Base-by-base conservation (phyloP, 2,797 vertebrate species). In the Varecia variegata region DNA sequence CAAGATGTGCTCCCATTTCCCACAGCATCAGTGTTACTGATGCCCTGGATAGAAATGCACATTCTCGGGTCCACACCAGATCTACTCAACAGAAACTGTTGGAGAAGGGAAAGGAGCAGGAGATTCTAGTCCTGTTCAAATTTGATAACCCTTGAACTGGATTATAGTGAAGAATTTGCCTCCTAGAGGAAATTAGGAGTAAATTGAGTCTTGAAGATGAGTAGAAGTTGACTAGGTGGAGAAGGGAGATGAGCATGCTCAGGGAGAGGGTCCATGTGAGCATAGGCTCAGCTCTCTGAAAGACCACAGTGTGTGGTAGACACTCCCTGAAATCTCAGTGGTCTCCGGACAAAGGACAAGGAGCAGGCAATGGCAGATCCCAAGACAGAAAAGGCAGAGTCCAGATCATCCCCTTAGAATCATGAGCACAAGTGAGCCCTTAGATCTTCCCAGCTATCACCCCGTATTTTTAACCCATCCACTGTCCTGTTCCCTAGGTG, bases 291-390 rank as follows among this genome's bases (percentile, higher is more conserved):
- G 32, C 10, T n/a, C 0, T 30, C 45, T 70, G 7, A 38, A 45
- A 40, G 7, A 23, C 14, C 0, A 30, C 2, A 27, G 25, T 21
- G 2, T 80, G 3, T 56, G 20, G 3, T 12, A 38, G 12, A 7
- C 0, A 15, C 9, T 3, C 47, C 11, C 8, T 30, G 23, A 43
- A 52, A 23, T 27, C 13, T 20, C 11, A 17, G 2, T n/a, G 18
- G 4, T 52, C 6, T 50, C 45, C 4, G 0, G 15, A 27, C 13
- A 76, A 70, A 60, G 2, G 50, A 14, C 20, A 47, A 21, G 30
- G 1, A 52, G 12, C 23, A 86, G 40, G 18, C 0, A 0, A 83
- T 7, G 35, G 2, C 2, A 52, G 7, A 60, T 38, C 14, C 5
- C 21, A 67, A 58, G 10, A 30, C 67, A 89, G 30, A 87, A 12